Conservation (phyloP, 2,113 vertebrate species). For the Corydoras sp. region DNA sequence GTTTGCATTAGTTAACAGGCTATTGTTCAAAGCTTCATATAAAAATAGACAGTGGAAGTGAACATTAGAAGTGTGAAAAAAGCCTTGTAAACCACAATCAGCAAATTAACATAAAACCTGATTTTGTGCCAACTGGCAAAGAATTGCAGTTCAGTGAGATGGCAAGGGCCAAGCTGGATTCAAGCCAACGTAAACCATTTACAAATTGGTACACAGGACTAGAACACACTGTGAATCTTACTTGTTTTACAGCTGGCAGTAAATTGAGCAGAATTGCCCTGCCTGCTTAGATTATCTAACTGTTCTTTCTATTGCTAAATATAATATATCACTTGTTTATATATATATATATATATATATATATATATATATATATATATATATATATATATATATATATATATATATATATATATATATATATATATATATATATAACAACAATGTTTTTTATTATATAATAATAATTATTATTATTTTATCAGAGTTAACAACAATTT, state of each 20-base stretch:
- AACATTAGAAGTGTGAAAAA: constrained; percentile 15
- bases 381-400: too few relatives aligned
- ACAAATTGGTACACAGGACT: constrained; percentile 52
- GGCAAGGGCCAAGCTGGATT: constrained; percentile 60
- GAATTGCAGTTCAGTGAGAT: constrained; percentile 53
- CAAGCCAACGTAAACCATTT: constrained; percentile 55
- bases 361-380: too few relatives aligned
- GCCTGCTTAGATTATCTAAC: neutral
- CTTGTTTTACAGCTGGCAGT: neutral
- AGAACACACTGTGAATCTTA: constrained; percentile 25
- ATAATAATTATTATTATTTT: too few relatives aligned
- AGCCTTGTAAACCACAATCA: neutral
- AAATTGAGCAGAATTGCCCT: neutral
- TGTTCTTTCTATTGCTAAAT: neutral
- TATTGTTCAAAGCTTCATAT: constrained; percentile 2
- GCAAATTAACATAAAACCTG: constrained; percentile 56
- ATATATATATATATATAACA: too few relatives aligned
- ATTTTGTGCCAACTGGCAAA: constrained; percentile 65
- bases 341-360: too few relatives aligned
- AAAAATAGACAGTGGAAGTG: neutral
- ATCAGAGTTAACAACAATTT: too few relatives aligned
- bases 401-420: too few relatives aligned
- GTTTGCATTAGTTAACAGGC: too few relatives aligned
- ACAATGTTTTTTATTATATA: too few relatives aligned
- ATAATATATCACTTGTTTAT: neutral